Evolutionary conservation across 2,888 invertebrate genomes (phyloP).

Genomic region (Trisateles emortualis): DNA sequence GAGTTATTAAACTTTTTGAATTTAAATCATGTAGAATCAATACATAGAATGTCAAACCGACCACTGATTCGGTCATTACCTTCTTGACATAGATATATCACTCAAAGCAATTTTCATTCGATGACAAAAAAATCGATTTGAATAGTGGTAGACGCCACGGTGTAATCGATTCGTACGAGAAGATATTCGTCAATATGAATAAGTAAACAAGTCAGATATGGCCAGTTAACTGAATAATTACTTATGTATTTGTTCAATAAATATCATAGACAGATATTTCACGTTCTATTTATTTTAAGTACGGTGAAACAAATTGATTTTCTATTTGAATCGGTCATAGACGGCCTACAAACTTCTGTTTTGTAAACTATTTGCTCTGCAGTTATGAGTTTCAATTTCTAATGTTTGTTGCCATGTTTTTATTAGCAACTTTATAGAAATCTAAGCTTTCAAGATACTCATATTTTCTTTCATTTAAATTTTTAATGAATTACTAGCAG

Average conservation of each 20-base stretch:
- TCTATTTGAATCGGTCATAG: slow-evolving; percentile 22
- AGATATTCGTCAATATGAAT: background rate
- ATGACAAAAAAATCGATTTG: slow-evolving; percentile 40
- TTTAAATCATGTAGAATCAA: background rate
- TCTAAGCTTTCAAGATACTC: no score
- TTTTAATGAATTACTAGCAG: no score
- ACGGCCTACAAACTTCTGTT: slow-evolving; percentile 35
- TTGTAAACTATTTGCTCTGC: slow-evolving; percentile 21
- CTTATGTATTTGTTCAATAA: slow-evolving; percentile 29
- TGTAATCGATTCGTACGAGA: slow-evolving; percentile 17
- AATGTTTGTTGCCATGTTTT: no score
- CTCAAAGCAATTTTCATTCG: slow-evolving; percentile 28
- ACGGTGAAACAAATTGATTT: slow-evolving; percentile 33
- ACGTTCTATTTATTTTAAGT: slow-evolving; percentile 34
- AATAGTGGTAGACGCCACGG: slow-evolving; percentile 32
- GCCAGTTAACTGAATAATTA: slow-evolving; percentile 1
- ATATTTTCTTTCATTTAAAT: no score
- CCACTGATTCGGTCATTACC: slow-evolving; percentile 41
- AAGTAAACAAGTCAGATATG: slow-evolving; percentile 10
- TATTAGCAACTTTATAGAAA: no score
- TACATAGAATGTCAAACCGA: slow-evolving; percentile 20
- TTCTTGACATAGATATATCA: slow-evolving; percentile 44
- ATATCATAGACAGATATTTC: slow-evolving; percentile 22
- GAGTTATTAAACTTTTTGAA: background rate
- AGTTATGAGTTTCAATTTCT: no score